Evolutionary conservation across 2,888 invertebrate genomes (phyloP), one percentile per base, ranked within the genome.

Genomic region (Cactoblastis cactorum): DNA sequence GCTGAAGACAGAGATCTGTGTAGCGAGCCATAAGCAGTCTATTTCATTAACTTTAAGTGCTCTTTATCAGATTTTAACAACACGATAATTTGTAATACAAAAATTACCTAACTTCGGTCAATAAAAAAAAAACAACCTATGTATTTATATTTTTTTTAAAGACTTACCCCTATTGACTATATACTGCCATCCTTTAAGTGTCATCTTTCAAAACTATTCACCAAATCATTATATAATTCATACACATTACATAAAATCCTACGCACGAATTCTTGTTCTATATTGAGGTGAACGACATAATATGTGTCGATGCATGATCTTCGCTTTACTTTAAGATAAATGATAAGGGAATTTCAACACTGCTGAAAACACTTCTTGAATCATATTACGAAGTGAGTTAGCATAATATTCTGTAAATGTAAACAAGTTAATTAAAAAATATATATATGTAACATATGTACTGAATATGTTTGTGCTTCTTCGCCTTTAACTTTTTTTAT

Each of bases 131-230:
- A n/a, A n/a, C n/a, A n/a, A n/a, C n/a, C n/a, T n/a, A n/a, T n/a
- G n/a, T n/a, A n/a, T n/a, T n/a, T n/a, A n/a, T n/a, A n/a, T n/a
- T n/a, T n/a, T n/a, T n/a, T n/a, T 28, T 9, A 28, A 18, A 43
- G 28, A 43, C 69, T 68, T 66, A 88, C 88, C 80, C 68, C 62
- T 78, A 67, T 87, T 87, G n/a, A 87, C 55, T 38, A 78, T 18
- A 1, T 70, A 70, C 33, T 77, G 69, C 87, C 88, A 89, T 72
- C 87, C 87, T 53, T 60, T 77, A 6, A 88, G 62, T 12, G 75
- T 69, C 82, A 83, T 86, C 12, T 33, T 51, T 6, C 14, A 9
- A 17, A 19, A 35, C 34, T 19, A 2, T 15, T 28, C 3, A 22
- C 9, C 2, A 24, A 15, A 12, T 24, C 24, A 41, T 41, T 14